These are phyloP conservation scores for Aviceda leuphotes DNA, from an alignment of 2,797 vertebrate species.

Conservation along the genomic window DNA sequence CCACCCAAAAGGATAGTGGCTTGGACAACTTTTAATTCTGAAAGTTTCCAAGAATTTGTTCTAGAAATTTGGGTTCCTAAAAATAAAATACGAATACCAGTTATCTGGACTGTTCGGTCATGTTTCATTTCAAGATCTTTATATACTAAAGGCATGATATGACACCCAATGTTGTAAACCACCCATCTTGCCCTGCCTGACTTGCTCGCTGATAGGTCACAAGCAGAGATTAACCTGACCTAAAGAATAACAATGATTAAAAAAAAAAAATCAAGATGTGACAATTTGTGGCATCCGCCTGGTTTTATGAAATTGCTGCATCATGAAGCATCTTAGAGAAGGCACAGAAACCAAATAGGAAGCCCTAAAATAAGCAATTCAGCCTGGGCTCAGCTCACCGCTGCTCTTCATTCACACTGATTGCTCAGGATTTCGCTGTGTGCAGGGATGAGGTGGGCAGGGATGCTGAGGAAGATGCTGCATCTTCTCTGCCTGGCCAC, in stretches of 20 bases:
- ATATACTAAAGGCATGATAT: rapidly evolving
- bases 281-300: background rate
- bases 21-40: background rate
- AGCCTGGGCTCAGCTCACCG: rapidly evolving
- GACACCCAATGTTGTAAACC: background rate
- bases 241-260: background rate
- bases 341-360: background rate
- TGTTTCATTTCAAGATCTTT: background rate
- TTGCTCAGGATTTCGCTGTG: background rate
- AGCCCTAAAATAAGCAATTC: background rate
- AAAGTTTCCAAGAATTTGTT: background rate
- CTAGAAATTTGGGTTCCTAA: background rate
- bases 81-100: background rate
- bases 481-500: background rate
- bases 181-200: background rate
- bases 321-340: background rate
- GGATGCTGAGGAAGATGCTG: background rate
- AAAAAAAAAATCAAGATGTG: background rate
- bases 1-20: no score
- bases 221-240: background rate
- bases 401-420: background rate
- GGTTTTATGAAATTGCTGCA: background rate
- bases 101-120: rapidly evolving
- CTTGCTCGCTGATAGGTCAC: background rate
- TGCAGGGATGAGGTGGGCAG: background rate